Evolutionary conservation across 2,888 invertebrate species (phyloP).

Genomic region (Entomobrya multifasciata): DNA sequence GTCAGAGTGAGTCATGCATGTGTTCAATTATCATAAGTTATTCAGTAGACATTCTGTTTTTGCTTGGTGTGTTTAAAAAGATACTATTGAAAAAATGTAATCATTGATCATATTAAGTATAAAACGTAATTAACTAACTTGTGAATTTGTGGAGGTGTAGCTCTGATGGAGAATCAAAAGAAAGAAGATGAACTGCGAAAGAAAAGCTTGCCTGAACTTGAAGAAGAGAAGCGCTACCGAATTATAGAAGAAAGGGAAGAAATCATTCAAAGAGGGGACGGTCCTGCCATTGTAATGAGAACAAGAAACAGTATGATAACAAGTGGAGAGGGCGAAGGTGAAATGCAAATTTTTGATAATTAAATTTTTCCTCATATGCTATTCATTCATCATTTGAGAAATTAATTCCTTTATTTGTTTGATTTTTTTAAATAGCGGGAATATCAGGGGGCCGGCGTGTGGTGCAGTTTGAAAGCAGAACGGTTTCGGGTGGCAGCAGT

Average conservation of each 20-base stretch:
- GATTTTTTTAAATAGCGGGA: constrained; percentile 6
- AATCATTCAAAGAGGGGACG: constrained; percentile 65
- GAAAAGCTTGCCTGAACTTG: constrained; percentile 61
- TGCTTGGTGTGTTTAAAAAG: no score
- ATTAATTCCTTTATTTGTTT: neutral
- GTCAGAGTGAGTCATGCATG: constrained; percentile 46
- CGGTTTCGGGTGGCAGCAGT: constrained; percentile 33
- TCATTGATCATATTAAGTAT: no score
- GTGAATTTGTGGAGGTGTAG: constrained; percentile 42
- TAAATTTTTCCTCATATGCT: neutral
- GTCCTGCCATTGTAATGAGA: constrained; percentile 64
- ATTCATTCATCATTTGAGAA: neutral
- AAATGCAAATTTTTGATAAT: constrained; percentile 27
- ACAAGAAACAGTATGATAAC: constrained; percentile 52
- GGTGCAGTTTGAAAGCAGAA: constrained; percentile 64
- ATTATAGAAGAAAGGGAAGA: constrained; percentile 64
- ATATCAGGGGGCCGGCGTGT: constrained; percentile 52
- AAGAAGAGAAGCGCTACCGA: constrained; percentile 57
- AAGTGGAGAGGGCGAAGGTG: constrained; percentile 31
- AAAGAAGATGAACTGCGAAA: constrained; percentile 64
- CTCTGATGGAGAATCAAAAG: constrained; percentile 64
- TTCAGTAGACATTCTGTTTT: no score
- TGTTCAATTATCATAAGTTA: neutral
- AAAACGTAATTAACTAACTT: neutral
- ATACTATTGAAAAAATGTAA: no score